Base-by-base conservation (phyloP, 2,888 invertebrate genomes). In the Phasia obesa region DNA sequence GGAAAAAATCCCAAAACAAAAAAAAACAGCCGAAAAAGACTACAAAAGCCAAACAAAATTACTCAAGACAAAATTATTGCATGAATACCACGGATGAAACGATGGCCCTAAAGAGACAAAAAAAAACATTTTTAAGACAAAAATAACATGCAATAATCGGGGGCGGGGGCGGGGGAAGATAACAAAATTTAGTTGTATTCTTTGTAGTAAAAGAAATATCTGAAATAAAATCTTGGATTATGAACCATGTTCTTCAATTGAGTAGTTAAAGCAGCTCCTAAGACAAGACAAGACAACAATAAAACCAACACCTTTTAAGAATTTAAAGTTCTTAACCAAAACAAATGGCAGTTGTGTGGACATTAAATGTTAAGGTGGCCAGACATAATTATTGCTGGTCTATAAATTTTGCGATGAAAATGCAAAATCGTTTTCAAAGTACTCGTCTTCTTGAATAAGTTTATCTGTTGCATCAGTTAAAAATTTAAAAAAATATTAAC, bases 21-120 rank as follows among this genome's bases (percentile, higher is more conserved):
- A 51, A 51, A 25, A 60, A 77, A 64, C 31, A 21, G 19, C 60
- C 53, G 42, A 69, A 60, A 49, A 73, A 35, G 23, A 55, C 25
- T 51, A 51, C n/a, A 76, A 76, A 59, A 44, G 6, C 15, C 59
- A 49, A 75, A 49, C 21, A 73, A 76, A 81, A 81, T 64, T 76
- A 60, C 70, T 67, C 65, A 73, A 80, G 60, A 60, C 67, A 65
- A n/a, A n/a, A 71, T 81, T 71, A 76, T 81, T 81, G 65, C 71
- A 62, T 51, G 69, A 70, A 76, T 51, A 53, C 60, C 53, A 44
- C 47, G 23, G 15, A 51, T 70, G 44, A 62, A 35, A 42, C 7
- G 53, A 55, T 17, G 31, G 47, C 9, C 25, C 19, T 60, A 74
- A 21, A 62, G 17, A 53, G 17, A 23, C 9, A 42, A 21, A 51